Evolutionary conservation across 2,888 invertebrate species (phyloP).

Genomic region (Protonemura montana): DNA sequence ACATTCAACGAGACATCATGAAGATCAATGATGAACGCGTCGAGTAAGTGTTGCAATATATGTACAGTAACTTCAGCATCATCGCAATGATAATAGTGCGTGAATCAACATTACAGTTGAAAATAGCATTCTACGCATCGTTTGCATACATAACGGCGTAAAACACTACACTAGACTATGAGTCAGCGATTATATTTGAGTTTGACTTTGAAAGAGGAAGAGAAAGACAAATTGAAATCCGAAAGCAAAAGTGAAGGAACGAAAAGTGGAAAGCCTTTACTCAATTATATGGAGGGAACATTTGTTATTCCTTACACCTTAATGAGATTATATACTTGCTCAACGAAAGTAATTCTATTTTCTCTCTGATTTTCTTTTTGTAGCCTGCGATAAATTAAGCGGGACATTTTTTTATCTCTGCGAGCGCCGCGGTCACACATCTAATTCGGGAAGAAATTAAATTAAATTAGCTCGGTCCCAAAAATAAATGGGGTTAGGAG

Average conservation of each 20-base stretch:
- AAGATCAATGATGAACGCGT: too few relatives aligned
- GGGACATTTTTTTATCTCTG: neutral
- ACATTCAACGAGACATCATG: too few relatives aligned
- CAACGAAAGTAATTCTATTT: neutral
- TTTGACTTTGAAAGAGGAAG: neutral
- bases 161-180: too few relatives aligned
- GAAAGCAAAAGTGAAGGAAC: neutral
- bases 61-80: too few relatives aligned
- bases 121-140: too few relatives aligned
- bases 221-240: neutral
- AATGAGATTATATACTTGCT: neutral
- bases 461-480: neutral
- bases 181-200: too few relatives aligned
- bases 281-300: neutral
- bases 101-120: too few relatives aligned
- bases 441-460: neutral
- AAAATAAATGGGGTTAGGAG: too few relatives aligned
- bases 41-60: too few relatives aligned
- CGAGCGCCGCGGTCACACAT: neutral
- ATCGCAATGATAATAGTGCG: too few relatives aligned
- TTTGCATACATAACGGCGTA: too few relatives aligned
- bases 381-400: neutral
- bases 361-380: neutral
- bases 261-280: neutral
- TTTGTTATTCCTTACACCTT: neutral